Evolutionary conservation across 2,113 vertebrate genomes (phyloP), one percentile per base, ranked within the genome.

Genomic region (Coptodon bakossiorum): DNA sequence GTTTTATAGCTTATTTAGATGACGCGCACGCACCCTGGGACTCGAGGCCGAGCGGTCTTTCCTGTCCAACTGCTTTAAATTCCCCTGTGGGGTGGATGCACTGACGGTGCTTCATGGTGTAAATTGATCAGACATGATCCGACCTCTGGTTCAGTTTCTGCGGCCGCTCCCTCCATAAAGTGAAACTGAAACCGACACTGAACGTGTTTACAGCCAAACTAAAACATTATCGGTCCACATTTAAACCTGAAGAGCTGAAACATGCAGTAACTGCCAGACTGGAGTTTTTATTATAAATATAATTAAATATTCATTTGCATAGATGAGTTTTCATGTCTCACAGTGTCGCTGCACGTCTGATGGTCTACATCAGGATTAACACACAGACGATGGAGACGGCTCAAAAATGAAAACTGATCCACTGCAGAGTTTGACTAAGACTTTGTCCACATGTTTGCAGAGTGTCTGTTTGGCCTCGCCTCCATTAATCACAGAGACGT

Each of bases 271-370:
- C 56, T 29, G 24, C 24, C 24, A 29, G 56, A 9, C 56, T 57
- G 56, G 7, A 29, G 56, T 9, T 57, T 57, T 57, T 29, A 57
- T 29, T 14, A 7, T 29, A 2, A 57, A 57, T 14, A 9, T 29
- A 16, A 8, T 57, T 57, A 16, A 57, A 57, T 57, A 57, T 57
- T 57, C 7, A 57, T 57, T 57, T 57, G 56, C 24, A 29, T 7
- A 2, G 24, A 29, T 8, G 56, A 57, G 56, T 57, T 57, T 57
- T 57, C 13, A 57, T 57, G 54, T 5, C 3, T 27, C 56, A 2
- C 53, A 16, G 13, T 59, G n/a, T 57, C 13, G 13, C 0, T 0
- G 0, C 56, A 29, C 24, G 13, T 59, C 56, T 29, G 56, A 50
- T 50, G 16, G 48, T 50, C 7, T 27, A 57, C 7, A 1, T 57